A percentile compares a stretch with the other conserved stretches of the same genome.
Evolutionary conservation across 2,113 vertebrate genomes (phyloP).

Genomic region (Protomyctophum bolini): DNA sequence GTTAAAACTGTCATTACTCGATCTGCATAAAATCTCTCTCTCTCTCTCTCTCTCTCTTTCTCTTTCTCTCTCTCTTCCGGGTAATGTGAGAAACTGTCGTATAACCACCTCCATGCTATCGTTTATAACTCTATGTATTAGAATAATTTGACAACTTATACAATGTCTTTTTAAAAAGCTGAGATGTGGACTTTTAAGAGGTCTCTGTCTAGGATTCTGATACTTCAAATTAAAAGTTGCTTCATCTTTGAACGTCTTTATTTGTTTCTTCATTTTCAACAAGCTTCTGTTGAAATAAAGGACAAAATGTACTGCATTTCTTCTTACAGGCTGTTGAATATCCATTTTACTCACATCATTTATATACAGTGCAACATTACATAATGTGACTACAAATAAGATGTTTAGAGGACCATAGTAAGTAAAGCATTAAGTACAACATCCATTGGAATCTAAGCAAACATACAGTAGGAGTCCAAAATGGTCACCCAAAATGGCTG

Average conservation of each 20-base stretch:
- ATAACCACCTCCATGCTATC: conserved; percentile 42
- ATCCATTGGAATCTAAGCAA: too few species aligned
- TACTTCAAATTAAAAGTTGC: conserved; percentile 56
- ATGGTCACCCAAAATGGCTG: too few species aligned
- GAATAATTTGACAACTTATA: conserved; percentile 52
- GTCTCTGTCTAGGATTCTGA: conserved; percentile 49
- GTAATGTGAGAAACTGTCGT: conserved; percentile 29
- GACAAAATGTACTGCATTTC: too few species aligned
- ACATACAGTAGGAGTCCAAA: too few species aligned
- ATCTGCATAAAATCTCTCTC: conserved; percentile 21
- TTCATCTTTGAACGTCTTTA: conserved; percentile 36
- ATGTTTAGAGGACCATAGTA: too few species aligned
- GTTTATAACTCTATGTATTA: conserved; percentile 46
- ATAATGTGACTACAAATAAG: too few species aligned
- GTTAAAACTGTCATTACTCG: conserved; percentile 51
- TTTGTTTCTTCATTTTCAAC: conserved; percentile 2
- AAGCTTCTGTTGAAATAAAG: not conserved
- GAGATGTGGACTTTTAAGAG: conserved; percentile 50
- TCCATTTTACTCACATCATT: too few species aligned
- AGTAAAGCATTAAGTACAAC: too few species aligned
- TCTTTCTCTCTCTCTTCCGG: conserved; percentile 17
- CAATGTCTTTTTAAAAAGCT: conserved; percentile 56
- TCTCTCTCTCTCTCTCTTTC: conserved; percentile 15
- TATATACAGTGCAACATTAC: too few species aligned
- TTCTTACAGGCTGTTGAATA: too few species aligned